Base-by-base conservation (phyloP, 2,888 invertebrate species). In the Chouioia cunea region DNA sequence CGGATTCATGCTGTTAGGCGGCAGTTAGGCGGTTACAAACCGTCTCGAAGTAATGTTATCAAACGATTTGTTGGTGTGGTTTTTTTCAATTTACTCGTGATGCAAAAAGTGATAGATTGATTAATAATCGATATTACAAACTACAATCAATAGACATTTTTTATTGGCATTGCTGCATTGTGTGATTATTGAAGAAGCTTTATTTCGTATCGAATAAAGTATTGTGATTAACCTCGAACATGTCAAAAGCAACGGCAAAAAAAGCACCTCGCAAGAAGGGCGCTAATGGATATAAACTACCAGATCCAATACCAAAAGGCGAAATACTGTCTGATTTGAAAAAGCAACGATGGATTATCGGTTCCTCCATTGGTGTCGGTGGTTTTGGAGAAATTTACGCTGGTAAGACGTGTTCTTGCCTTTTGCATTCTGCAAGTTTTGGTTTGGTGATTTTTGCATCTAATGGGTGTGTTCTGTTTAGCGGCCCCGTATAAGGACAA, bases 361-460 rank as follows among this genome's bases (percentile, higher is more conserved):
- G 97, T 0, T 89, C 91, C 15, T 93, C 96, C 0, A 95, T 97
- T 72, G 97, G 97, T 0, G 89, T 92, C 68, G 97, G 97, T 0
- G 97, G 97, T 14, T 97, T 97, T 84, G 97, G 97, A 0, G 94
- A 96, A 84, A 96, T 97, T 78, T 97, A 97, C 85, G 90, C 93
- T 0, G 96, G 95, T 52, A 91, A 91, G 85, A 14, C 27, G 27
- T 27, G 27, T 27, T n/a, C n/a, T 44, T 15, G 27, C n/a, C 15
- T 62, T 47, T 10, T 50, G 15, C 23, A 4, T 43, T 48, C 36
- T 16, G 6, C 12, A 27, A 14, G 23, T 48, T 15, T 27, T 54
- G 16, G 14, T 54, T 18, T 50, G 0, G 57, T 50, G 16, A 10
- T 20, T 46, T 44, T 44, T 18, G 16, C 54, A 18, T 22, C 47